Base-by-base conservation (phyloP, 1,140 invertebrate species). In the Drosophila persimilis region DNA sequence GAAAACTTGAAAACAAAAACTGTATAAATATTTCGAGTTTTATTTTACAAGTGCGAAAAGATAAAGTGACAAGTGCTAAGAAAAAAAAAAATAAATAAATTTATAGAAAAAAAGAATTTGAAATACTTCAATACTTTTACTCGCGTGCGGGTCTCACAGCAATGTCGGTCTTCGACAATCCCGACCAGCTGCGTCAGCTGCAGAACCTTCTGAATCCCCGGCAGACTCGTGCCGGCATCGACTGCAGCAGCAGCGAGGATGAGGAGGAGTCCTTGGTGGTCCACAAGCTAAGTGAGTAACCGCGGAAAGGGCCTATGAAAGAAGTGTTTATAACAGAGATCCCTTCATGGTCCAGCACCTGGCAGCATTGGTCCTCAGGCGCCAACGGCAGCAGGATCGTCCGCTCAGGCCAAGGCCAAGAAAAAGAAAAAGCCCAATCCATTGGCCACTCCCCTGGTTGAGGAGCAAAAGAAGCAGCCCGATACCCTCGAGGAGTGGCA, bases 401-500 rank as follows among this genome's bases (percentile, higher is more conserved):
- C 62, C 1, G 53, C 20, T 29, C 57, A 35, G 15, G 53, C 13
- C 13, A 66, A 63, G 26, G 22, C 45, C 39, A 66, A 62, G 3
- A 6, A 22, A 0, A 78, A 64, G 24, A 75, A 72, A 44, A 73
- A 78, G 17, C 48, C 45, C 6, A 86, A 91, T 45, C 29, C 74
- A 13, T 44, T 76, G 47, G 58, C 60, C 2, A 89, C 80, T 4
- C 77, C 69, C 1, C 29, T 79, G 45, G 39, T 60, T 15, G 61
- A 73, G 35, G 52, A 67, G 8, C 46, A 17, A 11, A 83, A 71
- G 3, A 24, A 67, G 43, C 66, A 63, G 22, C 92, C 93, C 0
- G 91, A 75, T 59, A 92, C 85, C 6, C 92, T 94, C n/a, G 93
- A 94, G 67, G 92, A 94, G 65, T 94, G 92, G 92, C 92, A 93